Evolutionary conservation across 2,888 invertebrate species (phyloP).

Genomic region (Cylindroiulus punctatus): DNA sequence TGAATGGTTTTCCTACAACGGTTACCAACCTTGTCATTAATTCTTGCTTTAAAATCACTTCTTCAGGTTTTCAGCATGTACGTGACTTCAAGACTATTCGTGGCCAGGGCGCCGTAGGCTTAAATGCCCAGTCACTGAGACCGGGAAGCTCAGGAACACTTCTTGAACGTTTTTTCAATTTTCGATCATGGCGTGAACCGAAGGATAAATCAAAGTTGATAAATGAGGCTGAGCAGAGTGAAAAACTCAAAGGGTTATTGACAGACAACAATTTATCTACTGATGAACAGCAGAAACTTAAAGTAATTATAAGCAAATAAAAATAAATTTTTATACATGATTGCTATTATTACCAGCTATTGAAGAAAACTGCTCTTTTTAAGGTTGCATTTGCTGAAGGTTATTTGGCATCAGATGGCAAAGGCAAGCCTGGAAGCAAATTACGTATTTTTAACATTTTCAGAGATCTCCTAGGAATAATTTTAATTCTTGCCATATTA

Average conservation of each 20-base stretch:
- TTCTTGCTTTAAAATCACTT: neutral
- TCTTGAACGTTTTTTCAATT: slow-evolving; percentile 51
- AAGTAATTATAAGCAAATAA: slow-evolving; percentile 68
- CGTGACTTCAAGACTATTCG: slow-evolving; percentile 52
- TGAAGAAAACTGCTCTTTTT: neutral
- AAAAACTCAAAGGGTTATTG: slow-evolving; percentile 60
- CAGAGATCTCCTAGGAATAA: slow-evolving; percentile 76
- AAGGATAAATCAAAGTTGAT: slow-evolving; percentile 58
- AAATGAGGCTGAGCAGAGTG: slow-evolving; percentile 59
- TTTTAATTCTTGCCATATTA: slow-evolving; percentile 80
- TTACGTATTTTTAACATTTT: slow-evolving; percentile 74
- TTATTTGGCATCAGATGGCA: slow-evolving; percentile 76
- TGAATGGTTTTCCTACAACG: neutral
- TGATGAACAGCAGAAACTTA: slow-evolving; percentile 78
- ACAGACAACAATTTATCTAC: slow-evolving; percentile 63
- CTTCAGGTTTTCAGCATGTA: slow-evolving; percentile 13
- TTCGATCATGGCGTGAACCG: slow-evolving; percentile 55
- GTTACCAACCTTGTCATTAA: neutral
- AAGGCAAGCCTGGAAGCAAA: slow-evolving; percentile 61
- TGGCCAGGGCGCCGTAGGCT: neutral
- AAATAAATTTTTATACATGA: neutral
- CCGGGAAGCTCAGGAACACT: slow-evolving; percentile 3
- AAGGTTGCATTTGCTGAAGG: slow-evolving; percentile 86
- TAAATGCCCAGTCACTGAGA: slow-evolving; percentile 50
- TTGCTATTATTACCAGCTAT: neutral